These are phyloP conservation scores for Dromococcyx pavoninus DNA, from an alignment of 2,797 vertebrate species.

Conservation along the genomic window DNA sequence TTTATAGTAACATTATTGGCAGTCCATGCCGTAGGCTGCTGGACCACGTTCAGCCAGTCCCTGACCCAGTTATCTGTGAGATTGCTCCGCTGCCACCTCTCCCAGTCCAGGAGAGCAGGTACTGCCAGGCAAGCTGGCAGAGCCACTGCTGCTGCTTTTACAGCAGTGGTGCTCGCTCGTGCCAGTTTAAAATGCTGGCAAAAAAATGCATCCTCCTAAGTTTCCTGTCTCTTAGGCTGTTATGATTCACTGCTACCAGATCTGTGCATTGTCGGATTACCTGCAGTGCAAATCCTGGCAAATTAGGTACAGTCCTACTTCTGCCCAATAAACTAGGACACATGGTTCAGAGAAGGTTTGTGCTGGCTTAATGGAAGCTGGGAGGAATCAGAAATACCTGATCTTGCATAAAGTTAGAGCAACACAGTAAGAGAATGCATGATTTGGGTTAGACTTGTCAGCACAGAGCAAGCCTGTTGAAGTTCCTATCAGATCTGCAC, in stretches of 20 bases:
- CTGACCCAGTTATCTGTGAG: not conserved
- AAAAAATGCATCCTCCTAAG: not conserved
- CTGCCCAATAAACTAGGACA: not conserved
- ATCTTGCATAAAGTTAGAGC: not conserved
- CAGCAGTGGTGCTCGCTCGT: not conserved
- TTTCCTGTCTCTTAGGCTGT: not conserved
- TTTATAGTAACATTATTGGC: not conserved
- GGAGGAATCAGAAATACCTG: not conserved
- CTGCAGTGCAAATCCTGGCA: not conserved
- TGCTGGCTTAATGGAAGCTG: not conserved
- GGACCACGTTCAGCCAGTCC: not conserved
- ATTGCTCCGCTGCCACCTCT: fast-evolving
- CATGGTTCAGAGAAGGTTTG: fast-evolving
- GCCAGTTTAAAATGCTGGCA: not conserved
- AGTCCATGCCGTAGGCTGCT: not conserved
- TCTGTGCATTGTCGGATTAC: not conserved
- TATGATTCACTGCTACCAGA: not conserved
- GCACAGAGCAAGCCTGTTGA: not conserved
- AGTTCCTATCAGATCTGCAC: not conserved
- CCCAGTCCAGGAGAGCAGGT: not conserved
- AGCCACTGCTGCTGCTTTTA: not conserved
- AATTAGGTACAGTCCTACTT: not conserved
- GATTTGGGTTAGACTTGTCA: not conserved
- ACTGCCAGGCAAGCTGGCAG: too few relatives aligned
- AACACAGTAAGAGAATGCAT: not conserved